A percentile compares a stretch with the other conserved stretches of the same genome.
Evolutionary conservation across 1,140 invertebrate genomes (phyloP).

Genomic region (Trichomalopsis sarcophagae): DNA sequence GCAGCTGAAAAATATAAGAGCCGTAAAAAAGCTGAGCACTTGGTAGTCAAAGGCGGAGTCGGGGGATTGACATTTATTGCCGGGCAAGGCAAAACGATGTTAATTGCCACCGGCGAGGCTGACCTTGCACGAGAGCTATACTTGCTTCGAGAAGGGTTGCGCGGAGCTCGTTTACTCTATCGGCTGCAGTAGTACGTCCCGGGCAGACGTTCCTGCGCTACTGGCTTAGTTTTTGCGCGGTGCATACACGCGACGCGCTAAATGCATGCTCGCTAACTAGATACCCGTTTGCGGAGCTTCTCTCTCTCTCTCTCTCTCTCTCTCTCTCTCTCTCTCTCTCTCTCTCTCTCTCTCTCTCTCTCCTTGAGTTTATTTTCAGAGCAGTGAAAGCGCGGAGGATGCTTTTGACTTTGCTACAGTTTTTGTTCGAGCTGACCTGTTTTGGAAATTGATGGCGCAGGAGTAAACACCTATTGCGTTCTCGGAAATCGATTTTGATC

Average conservation of each 20-base stretch:
- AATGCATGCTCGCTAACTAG: not conserved
- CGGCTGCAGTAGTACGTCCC: not conserved
- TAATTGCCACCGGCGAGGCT: conserved; percentile 1
- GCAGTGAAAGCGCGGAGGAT: not conserved
- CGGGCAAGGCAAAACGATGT: conserved; percentile 1
- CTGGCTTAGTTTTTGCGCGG: conserved; percentile 23
- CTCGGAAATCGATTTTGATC: no score
- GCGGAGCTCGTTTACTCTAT: not conserved
- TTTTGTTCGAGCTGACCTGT: no score
- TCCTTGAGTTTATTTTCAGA: conserved; percentile 4
- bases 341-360: not conserved
- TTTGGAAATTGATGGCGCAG: no score
- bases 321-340: not conserved
- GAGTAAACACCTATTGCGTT: no score
- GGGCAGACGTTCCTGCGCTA: conserved; percentile 22
- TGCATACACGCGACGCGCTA: not conserved
- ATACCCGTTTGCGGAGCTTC: not conserved
- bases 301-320: not conserved
- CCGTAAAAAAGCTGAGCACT: not conserved
- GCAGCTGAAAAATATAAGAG: not conserved
- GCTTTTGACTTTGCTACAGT: not conserved
- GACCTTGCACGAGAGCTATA: conserved; percentile 23
- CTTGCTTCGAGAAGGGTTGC: conserved; percentile 4
- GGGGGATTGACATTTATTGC: conserved; percentile 40
- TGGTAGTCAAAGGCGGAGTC: conserved; percentile 13